Evolutionary conservation across 2,113 vertebrate species (phyloP).

Genomic region (Symphodus melops): DNA sequence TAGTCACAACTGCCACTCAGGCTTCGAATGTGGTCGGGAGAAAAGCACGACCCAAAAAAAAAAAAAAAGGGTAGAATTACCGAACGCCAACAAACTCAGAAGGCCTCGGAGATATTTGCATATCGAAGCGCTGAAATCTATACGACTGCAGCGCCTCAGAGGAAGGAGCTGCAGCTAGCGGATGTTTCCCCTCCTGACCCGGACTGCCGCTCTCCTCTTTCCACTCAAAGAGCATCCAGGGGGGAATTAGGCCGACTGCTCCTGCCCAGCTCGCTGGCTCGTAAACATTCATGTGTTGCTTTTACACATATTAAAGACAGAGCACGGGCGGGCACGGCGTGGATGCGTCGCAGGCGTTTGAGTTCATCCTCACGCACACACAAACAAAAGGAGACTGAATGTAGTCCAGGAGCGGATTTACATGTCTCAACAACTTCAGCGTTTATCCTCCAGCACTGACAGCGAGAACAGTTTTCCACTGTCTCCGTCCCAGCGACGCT

Average conservation of each 20-base stretch:
- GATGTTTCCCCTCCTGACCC: constrained; percentile 37
- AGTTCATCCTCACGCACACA: constrained; percentile 2
- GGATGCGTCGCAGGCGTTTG: constrained; percentile 2
- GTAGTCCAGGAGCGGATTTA: constrained; percentile 49
- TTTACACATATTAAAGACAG: neutral
- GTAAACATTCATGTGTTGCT: constrained; percentile 29
- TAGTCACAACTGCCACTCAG: constrained; percentile 61
- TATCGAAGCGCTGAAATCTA: constrained; percentile 49
- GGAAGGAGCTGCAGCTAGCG: neutral
- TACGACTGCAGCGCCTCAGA: constrained; percentile 1
- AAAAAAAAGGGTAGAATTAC: constrained; percentile 50
- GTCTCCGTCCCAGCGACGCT: constrained; percentile 2
- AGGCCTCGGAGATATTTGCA: constrained; percentile 37
- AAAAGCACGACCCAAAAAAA: constrained; percentile 22
- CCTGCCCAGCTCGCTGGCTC: constrained; percentile 39
- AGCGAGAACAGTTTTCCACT: constrained; percentile 44
- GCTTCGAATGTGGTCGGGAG: constrained; percentile 41
- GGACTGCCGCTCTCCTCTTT: neutral
- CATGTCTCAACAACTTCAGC: constrained; percentile 52
- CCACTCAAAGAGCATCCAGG: constrained; percentile 34
- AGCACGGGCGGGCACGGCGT: neutral
- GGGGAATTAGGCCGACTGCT: constrained; percentile 28
- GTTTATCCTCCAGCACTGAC: constrained; percentile 35
- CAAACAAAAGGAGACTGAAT: constrained; percentile 4
- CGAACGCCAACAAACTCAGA: constrained; percentile 27